Percentiles rank a stretch among this genome's conserved stretches.
These are phyloP conservation scores for Diplodus sargus DNA, from an alignment of 2,797 vertebrate species.

Conservation along the genomic window DNA sequence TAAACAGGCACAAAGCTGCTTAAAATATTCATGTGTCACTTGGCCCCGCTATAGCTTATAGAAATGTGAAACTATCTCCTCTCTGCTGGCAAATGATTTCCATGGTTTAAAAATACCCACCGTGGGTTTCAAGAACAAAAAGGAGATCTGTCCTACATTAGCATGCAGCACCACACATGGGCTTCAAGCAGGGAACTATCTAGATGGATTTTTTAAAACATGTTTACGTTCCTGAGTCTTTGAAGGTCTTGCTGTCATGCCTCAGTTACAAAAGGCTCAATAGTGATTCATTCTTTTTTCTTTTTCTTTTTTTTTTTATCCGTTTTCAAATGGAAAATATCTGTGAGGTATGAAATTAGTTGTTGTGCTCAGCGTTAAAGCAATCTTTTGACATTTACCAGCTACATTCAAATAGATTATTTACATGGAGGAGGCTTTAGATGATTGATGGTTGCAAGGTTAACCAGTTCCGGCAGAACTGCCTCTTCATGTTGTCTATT, in stretches of 20 bases:
- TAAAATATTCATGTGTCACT: constrained; percentile 94
- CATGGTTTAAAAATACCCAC: constrained; percentile 86
- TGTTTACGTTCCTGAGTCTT: constrained; percentile 78
- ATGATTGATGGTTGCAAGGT: constrained; percentile 55
- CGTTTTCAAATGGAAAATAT: constrained; percentile 73
- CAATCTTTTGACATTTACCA: constrained; percentile 43
- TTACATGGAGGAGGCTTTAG: constrained; percentile 55
- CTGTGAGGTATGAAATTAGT: constrained; percentile 79
- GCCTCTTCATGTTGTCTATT: constrained; percentile 11
- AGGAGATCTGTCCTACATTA: constrained; percentile 79
- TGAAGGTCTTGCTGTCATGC: constrained; percentile 78
- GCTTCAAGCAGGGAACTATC: constrained; percentile 69
- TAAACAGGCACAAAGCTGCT: constrained; percentile 93
- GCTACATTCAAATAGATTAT: constrained; percentile 53
- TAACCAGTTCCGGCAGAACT: constrained; percentile 18
- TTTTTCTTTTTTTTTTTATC: constrained; percentile 39
- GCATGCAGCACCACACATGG: constrained; percentile 76
- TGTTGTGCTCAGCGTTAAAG: constrained; percentile 57
- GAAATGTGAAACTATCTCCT: constrained; percentile 89
- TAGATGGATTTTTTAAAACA: constrained; percentile 77
- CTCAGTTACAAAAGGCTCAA: constrained; percentile 69
- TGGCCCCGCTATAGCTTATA: constrained; percentile 86
- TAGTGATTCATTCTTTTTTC: constrained; percentile 72
- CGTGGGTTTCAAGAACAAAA: constrained; percentile 87
- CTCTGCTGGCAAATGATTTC: constrained; percentile 87